These are phyloP conservation scores for Lithophane leautieri DNA, from an alignment of 2,888 invertebrate genomes.

Conservation along the genomic window DNA sequence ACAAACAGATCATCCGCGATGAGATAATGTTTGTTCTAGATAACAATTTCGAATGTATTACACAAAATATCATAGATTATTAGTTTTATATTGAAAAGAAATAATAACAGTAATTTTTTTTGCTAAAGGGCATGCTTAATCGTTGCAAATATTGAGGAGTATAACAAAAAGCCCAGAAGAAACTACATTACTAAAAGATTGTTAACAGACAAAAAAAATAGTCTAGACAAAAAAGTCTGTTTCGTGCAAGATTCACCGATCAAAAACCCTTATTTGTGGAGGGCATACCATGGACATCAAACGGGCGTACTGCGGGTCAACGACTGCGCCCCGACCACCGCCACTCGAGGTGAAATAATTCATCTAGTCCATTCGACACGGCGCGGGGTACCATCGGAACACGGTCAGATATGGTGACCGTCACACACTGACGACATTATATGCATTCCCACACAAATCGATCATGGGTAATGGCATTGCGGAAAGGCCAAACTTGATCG, in stretches of 20 bases:
- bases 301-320: constrained; percentile 80
- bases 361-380: constrained; percentile 80
- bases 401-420: constrained; percentile 54
- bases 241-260: constrained; percentile 36
- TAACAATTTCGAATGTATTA: constrained; percentile 68
- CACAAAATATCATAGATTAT: constrained; percentile 24
- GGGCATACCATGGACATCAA: constrained; percentile 72
- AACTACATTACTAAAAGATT: neutral
- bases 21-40: constrained; percentile 82
- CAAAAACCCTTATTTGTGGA: constrained; percentile 67
- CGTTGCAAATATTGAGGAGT: neutral
- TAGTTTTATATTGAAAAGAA: neutral
- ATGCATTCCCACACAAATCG: constrained; percentile 61
- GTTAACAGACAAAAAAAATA: constrained; percentile 6
- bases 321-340: constrained; percentile 79
- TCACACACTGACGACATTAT: constrained; percentile 56
- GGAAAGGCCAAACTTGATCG: constrained; percentile 45
- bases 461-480: constrained; percentile 43
- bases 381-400: constrained; percentile 57
- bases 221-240: constrained; percentile 16
- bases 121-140: neutral
- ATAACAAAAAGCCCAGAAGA: neutral
- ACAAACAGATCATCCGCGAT: constrained; percentile 77
- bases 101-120: neutral
- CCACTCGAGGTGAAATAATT: constrained; percentile 79